A percentile compares a stretch with the other conserved stretches of the same genome.
These are phyloP conservation scores for Isaurus tuberculatus DNA, from an alignment of 92 coral and sea anemone genomes.

Conservation along the genomic window DNA sequence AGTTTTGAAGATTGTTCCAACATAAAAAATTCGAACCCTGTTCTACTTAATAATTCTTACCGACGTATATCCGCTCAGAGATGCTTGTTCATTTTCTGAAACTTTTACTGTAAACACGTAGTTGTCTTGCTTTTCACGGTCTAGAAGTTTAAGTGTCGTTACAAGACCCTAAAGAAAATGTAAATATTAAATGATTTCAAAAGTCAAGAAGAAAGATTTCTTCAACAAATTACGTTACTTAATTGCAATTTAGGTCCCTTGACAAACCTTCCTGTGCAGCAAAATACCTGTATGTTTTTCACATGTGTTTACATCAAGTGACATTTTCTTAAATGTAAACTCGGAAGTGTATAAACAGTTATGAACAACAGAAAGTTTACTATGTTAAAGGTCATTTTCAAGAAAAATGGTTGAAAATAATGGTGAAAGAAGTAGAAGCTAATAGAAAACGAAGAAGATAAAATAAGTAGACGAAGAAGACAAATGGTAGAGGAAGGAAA, in stretches of 20 bases:
- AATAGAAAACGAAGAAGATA: not conserved
- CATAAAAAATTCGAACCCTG: too few species aligned
- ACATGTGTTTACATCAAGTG: too few species aligned
- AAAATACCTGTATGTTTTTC: too few species aligned
- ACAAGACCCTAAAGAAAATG: constrained; percentile 67
- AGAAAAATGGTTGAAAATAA: too few species aligned
- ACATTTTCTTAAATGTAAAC: too few species aligned
- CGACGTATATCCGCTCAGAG: constrained; percentile 86
- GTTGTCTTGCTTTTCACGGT: constrained; percentile 80
- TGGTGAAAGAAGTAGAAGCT: too few species aligned
- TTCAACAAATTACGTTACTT: not conserved
- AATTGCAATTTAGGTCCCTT: not conserved
- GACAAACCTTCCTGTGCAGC: too few species aligned
- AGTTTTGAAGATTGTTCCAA: not conserved
- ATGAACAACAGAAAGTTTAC: too few species aligned
- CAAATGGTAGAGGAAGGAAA: not conserved
- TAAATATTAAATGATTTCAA: not conserved
- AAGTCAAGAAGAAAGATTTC: not conserved
- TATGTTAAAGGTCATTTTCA: too few species aligned
- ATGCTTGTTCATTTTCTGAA: constrained; percentile 78
- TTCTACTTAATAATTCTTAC: too few species aligned
- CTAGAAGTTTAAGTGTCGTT: constrained; percentile 67
- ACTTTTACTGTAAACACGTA: constrained; percentile 81
- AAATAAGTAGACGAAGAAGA: not conserved
- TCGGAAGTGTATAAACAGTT: too few species aligned